Evolutionary conservation across 2,113 vertebrate genomes (phyloP).

Genomic region (Bos taurus): ARS-UCD2.0 NC_037329.1:125994001-125994500

Average conservation of each 20-base stretch:
- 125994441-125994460: background rate
- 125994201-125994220: too few relatives aligned
- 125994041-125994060: conserved; percentile 11
- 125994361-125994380: background rate
- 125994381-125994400: background rate
- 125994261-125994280: background rate
- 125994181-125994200: background rate
- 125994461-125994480: background rate
- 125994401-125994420: background rate
- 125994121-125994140: background rate
- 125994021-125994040: background rate
- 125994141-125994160: background rate
- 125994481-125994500: background rate
- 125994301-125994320: background rate
- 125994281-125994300: background rate
- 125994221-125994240: background rate
- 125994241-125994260: background rate
- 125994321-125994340: background rate
- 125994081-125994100: background rate
- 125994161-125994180: background rate
- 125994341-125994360: background rate
- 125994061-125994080: background rate
- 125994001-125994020: background rate
- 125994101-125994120: background rate
- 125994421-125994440: background rate